Percentiles rank a stretch among this genome's conserved stretches.
These are phyloP conservation scores for Panurus biarmicus DNA, from an alignment of 2,113 vertebrate species.

Conservation along the genomic window DNA sequence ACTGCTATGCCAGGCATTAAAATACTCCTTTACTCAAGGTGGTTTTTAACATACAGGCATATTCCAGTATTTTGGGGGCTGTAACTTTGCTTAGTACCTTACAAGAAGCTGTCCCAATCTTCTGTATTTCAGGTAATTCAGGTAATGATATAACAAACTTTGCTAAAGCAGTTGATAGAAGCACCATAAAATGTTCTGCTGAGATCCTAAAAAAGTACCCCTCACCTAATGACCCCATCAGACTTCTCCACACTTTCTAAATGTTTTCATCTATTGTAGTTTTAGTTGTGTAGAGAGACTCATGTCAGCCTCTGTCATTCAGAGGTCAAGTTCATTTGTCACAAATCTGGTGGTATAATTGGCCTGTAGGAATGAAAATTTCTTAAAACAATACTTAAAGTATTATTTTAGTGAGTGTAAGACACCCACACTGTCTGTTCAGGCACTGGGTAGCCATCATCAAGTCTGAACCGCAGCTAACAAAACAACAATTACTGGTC, in stretches of 20 bases:
- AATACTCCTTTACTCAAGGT: not conserved
- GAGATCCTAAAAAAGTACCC: not conserved
- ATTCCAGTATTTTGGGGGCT: not conserved
- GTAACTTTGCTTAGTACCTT: not conserved
- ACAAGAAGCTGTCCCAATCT: not conserved
- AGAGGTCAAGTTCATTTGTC: not conserved
- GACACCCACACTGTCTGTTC: not conserved
- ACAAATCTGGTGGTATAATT: not conserved
- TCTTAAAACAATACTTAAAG: not conserved
- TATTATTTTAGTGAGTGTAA: not conserved
- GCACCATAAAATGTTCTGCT: not conserved
- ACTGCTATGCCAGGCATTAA: not conserved
- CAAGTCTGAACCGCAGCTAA: not conserved
- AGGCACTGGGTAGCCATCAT: not conserved
- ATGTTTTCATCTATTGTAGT: fast-evolving
- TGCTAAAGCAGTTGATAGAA: not conserved
- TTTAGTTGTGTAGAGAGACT: not conserved
- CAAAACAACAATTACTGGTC: not conserved
- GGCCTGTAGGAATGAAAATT: not conserved
- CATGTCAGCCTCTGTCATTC: not conserved
- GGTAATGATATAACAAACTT: not conserved
- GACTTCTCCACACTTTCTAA: not conserved
- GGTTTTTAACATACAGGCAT: not conserved
- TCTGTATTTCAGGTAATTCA: not conserved
- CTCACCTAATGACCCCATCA: not conserved